Conservation (phyloP, 2,888 invertebrate genomes). For the Crioceris asparagi region DNA sequence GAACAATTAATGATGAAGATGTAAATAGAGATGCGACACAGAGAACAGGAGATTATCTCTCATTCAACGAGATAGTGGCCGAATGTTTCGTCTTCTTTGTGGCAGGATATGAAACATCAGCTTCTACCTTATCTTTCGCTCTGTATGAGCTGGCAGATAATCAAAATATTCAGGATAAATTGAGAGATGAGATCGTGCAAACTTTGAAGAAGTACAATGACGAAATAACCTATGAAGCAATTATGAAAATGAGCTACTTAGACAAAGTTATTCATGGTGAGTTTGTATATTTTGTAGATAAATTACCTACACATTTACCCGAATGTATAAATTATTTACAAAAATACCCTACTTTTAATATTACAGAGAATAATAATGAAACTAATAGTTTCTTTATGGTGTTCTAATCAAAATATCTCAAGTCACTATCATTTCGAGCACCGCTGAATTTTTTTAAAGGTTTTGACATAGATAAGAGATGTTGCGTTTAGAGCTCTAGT, state of each 20-base stretch:
- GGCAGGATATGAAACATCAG: conserved; percentile 23
- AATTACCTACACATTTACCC: too few relatives aligned
- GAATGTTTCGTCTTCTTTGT: conserved; percentile 21
- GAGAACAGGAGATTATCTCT: conserved; percentile 1
- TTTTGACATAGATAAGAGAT: too few relatives aligned
- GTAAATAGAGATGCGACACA: background rate
- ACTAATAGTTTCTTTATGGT: too few relatives aligned
- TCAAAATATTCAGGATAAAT: conserved; percentile 19
- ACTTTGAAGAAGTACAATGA: conserved; percentile 13
- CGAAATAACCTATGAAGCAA: conserved; percentile 18
- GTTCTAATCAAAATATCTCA: too few relatives aligned
- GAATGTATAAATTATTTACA: too few relatives aligned
- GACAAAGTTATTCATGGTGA: conserved; percentile 19
- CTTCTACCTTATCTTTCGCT: conserved; percentile 22
- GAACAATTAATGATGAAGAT: conserved; percentile 18
- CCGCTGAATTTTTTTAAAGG: too few relatives aligned
- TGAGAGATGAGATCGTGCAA: conserved; percentile 15
- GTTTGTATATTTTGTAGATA: too few relatives aligned
- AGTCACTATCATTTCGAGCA: too few relatives aligned
- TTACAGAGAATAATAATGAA: too few relatives aligned
- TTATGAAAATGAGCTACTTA: conserved; percentile 19
- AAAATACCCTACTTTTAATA: too few relatives aligned
- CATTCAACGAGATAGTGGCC: conserved; percentile 17
- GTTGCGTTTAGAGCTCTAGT: too few relatives aligned
- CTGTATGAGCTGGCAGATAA: conserved; percentile 18